Evolutionary conservation across 2,888 invertebrate genomes (phyloP), one percentile per base, ranked within the genome.

Genomic region (Polydrusus pterygomalis): DNA sequence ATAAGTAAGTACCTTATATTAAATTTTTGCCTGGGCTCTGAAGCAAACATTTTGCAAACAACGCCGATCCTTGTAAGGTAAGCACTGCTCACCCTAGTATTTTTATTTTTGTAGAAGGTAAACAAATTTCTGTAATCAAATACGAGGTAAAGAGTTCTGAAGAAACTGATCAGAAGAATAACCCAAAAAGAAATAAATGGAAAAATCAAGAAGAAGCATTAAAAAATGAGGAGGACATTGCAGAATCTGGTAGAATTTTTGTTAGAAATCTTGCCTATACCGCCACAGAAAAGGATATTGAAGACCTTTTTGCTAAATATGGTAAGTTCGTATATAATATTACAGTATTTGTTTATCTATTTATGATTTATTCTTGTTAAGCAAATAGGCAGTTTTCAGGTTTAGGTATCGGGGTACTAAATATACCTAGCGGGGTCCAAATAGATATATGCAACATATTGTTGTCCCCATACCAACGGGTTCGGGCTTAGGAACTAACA

Each of bases 221-320:
- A 1, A 90, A 91, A 82, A 91, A 91, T 83, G 95, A 94, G 86
- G 96, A 96, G 86, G 91, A 90, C 79, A 94, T 96, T 76, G 95
- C 93, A 0, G 96, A 96, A 85, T 97, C 97, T 79, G 99, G 99
- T 1, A 91, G 95, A 80, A 94, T 99, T 83, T 99, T 97, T 89
- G 90, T 98, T 0, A 91, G 98, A 77, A 99, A 99, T 89, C 90
- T 99, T 74, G 90, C 97, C 0, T 99, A 97, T 85, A 91, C 93
- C 2, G 92, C 94, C 8, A 95, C 93, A 0, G 97, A 98, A 87
- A 93, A 95, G 76, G 96, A 98, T 83, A 85, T 99, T 45, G 93
- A 94, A 81, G 88, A 90, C 78, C 84, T 96, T 0, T 99, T 99
- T 89, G 92, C 93, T 84, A 92, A 93, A 87, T 97, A 91, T 89